phyloP scores from a whole-genome alignment of 1,140 invertebrate genomes.

The Trachymyrmex cornetzi region DNA sequence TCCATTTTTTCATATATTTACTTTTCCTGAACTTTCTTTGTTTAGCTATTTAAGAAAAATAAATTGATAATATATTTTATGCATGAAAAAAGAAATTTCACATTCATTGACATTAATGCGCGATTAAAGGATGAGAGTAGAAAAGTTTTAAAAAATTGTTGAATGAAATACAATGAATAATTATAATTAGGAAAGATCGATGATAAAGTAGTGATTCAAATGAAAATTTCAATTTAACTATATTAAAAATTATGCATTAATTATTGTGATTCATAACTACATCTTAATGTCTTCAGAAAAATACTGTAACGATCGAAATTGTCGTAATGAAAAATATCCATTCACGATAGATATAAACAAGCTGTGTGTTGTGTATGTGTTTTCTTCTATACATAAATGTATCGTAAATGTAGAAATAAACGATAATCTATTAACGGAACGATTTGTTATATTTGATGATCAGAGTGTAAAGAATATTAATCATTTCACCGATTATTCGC shows the following conservation, averaged over 20 bases:
- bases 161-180: not conserved
- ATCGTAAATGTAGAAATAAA: not conserved
- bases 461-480: not conserved
- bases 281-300: not conserved
- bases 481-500: conserved; percentile 10
- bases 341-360: not conserved
- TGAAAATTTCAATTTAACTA: not conserved
- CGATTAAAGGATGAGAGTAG: not conserved
- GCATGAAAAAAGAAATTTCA: not conserved
- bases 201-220: not conserved
- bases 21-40: not conserved
- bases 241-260: not conserved
- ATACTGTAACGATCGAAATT: not conserved
- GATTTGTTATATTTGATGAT: conserved; percentile 12
- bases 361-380: not conserved
- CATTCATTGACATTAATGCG: not conserved
- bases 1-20: not conserved
- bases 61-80: not conserved
- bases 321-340: not conserved
- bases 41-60: not conserved
- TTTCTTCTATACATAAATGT: conserved; percentile 28
- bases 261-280: not conserved
- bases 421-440: not conserved
- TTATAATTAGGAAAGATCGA: not conserved
- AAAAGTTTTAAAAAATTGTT: not conserved